Base-by-base conservation (phyloP, 2,888 invertebrate species). In the Cheilosia pagana region DNA sequence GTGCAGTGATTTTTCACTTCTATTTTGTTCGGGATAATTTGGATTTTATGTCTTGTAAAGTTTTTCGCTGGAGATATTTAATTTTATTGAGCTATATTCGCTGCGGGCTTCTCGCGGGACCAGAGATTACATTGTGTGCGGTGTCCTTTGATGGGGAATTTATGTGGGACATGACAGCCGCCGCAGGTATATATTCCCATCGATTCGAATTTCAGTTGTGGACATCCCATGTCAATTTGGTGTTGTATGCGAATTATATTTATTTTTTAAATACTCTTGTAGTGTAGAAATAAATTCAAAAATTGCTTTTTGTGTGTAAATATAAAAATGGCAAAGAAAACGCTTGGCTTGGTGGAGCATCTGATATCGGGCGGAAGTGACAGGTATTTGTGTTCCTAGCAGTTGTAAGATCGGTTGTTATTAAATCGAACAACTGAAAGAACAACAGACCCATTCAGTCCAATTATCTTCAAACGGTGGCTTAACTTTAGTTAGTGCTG, bases 1-100 rank as follows among this genome's bases (percentile, higher is more conserved):
- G 45, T 76, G 81, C 76, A 81, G 71, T 81, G 85, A 85, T 85
- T 76, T 85, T 81, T 85, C 67, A 81, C 67, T 75, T 76, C 75
- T 50, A 41, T 76, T 76, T 67, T 62, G 31, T 53, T 12, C 35
- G 60, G 70, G 55, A 81, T 76, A 71, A 81, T 85, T 79, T 85
- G 65, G 55, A 75, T 81, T 68, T 65, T 41, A 75, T 71, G 28
- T 81, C 81, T 67, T 76, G 60, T 63, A 70, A 63, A 48, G 68
- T 78, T 68, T 72, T 82, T 57, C 57, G 55, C 50, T 35, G 45
- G 23, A 21, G 63, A 10, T 59, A 72, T 41, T 70, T 82, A 43
- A 67, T 60, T 75, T 79, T 74, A 57, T 63, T 71, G 48, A 63
- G 57, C 35, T 60, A 39, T 52, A 59, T 76, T 67, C 50, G 59